Evolutionary conservation across 2,888 invertebrate species (phyloP), one percentile per base, ranked within the genome.

Genomic region (Hirtodrosophila cameraria): DNA sequence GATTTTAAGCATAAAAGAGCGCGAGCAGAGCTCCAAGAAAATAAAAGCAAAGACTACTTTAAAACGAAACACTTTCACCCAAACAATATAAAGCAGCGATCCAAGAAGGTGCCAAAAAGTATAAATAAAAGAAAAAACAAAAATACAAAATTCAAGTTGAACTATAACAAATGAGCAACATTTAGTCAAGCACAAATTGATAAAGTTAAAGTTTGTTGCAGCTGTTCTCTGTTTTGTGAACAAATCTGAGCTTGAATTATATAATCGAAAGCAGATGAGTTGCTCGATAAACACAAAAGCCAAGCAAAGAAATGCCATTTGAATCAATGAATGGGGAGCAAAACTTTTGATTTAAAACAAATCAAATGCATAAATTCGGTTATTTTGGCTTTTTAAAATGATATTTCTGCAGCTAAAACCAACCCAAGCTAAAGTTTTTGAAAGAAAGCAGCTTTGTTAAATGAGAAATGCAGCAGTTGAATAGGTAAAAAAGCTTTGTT

Each of bases 41-140:
- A 30, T 58, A 54, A 63, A 81, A 64, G 68, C 65, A 68, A 71
- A 67, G 45, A 50, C 50, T n/a, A 58, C 38, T 25, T 20, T 41
- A 46, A 38, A 55, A 20, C 41, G 31, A 36, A 65, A 59, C 72
- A 57, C 79, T 79, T 79, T 79, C 79, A 60, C 79, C 48, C 11
- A 5, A 39, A 52, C 38, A 45, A 31, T n/a, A n/a, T n/a, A n/a
- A 35, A 33, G 8, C 6, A 23, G 1, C 6, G 1, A 23, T 2
- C 8, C 48, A 54, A 84, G 63, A 75, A 75, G 82, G 62, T 71
- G 82, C 57, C 67, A 77, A 84, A 81, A 62, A 35, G 28, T 28
- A 50, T 48, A 39, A 64, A 36, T 27, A 38, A 36, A 39, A 49
- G 2, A 45, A 36, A 18, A 41, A 20, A 15, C 8, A 42, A 27